A percentile compares a stretch with the other conserved stretches of the same genome.
Conservation (phyloP, 2,797 vertebrate genomes). For the Mormyrus proboscirostris region DNA sequence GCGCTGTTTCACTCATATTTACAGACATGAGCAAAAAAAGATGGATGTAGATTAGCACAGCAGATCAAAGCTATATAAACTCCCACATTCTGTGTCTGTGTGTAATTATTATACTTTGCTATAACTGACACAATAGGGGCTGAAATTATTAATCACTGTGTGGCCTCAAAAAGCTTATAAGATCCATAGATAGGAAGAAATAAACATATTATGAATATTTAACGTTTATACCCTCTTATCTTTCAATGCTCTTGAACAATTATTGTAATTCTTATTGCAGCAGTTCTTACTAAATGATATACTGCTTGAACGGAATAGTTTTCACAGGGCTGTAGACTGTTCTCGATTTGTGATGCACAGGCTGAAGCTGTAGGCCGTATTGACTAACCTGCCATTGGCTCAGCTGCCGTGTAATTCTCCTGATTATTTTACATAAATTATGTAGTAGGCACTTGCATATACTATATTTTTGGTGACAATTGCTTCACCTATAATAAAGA, state of each 20-base stretch:
- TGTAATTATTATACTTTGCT: conserved; percentile 4
- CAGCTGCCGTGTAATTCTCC: neutral
- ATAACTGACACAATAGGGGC: conserved; percentile 14
- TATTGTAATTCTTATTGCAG: neutral
- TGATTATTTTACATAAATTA: neutral
- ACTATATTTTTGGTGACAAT: neutral
- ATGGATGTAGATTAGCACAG: neutral
- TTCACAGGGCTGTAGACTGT: neutral
- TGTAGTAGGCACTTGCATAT: neutral
- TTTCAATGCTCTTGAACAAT: neutral
- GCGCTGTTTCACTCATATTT: neutral
- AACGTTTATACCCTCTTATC: neutral
- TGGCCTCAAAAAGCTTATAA: neutral
- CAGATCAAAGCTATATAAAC: conserved; percentile 21
- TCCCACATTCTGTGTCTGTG: conserved; percentile 10
- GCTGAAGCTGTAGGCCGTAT: neutral
- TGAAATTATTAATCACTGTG: conserved; percentile 19
- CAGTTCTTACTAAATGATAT: neutral
- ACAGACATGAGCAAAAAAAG: neutral
- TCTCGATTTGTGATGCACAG: neutral
- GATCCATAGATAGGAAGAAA: neutral
- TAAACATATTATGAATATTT: neutral
- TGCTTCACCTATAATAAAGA: neutral
- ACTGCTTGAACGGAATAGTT: neutral
- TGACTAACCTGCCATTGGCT: neutral